These are phyloP conservation scores for Aulostomus chinensis DNA, from an alignment of 2,797 vertebrate species.

Conservation along the genomic window DNA sequence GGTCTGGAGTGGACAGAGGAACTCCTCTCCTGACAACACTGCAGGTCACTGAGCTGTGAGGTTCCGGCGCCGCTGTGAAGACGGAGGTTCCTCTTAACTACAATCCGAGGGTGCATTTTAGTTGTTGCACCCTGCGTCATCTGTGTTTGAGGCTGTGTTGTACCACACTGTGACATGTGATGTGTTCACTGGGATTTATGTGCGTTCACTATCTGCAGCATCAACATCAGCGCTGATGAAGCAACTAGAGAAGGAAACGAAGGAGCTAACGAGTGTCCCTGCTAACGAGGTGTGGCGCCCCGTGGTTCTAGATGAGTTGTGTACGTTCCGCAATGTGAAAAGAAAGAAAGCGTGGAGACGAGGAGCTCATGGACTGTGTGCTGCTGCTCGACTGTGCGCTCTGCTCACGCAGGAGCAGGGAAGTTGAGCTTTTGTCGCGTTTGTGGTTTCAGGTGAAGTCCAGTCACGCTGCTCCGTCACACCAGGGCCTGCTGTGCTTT, in stretches of 20 bases:
- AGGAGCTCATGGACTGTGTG: conserved; percentile 20
- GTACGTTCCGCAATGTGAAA: conserved; percentile 30
- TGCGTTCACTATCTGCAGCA: conserved; percentile 35
- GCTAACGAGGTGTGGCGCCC: conserved; percentile 11
- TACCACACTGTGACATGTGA: conserved; percentile 51
- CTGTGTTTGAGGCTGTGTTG: conserved; percentile 25
- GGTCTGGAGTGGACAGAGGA: too few relatives aligned
- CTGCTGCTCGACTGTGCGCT: conserved; percentile 9
- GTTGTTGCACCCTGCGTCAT: conserved; percentile 7
- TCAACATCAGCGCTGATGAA: conserved; percentile 24
- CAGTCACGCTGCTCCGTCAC: conserved; percentile 3
- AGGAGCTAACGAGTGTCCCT: conserved; percentile 29
- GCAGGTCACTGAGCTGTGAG: too few relatives aligned
- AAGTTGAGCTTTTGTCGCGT: conserved; percentile 3
- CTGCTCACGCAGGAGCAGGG: conserved; percentile 20
- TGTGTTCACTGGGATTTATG: conserved; percentile 36
- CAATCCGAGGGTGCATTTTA: conserved; percentile 8
- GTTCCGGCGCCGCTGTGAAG: too few relatives aligned
- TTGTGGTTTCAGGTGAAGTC: conserved; percentile 25
- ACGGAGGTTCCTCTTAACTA: conserved; percentile 17
- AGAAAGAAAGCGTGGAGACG: conserved; percentile 2
- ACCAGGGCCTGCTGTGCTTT: conserved; percentile 46
- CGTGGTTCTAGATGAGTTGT: conserved; percentile 13
- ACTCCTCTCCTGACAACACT: too few relatives aligned
- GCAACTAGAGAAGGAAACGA: conserved; percentile 14